Base-by-base conservation (phyloP, 2,888 invertebrate species). In the Hetaerina titia region DNA sequence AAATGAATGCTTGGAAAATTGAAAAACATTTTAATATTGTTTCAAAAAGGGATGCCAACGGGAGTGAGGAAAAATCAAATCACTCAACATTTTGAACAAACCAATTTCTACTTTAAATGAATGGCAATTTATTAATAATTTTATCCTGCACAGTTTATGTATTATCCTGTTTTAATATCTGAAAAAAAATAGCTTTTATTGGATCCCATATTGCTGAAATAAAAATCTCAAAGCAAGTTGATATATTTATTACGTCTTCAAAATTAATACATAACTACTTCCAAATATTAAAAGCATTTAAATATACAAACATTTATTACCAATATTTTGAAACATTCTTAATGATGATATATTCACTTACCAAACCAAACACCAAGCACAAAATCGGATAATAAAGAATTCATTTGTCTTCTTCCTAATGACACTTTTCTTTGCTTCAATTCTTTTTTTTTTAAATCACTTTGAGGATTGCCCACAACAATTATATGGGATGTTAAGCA, bases 311-410 rank as follows among this genome's bases (percentile, higher is more conserved):
- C 92, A 92, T 92, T 92, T 92, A 92, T 92, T 92, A 74, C 74
- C 92, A 92, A 92, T 92, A 92, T 92, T 92, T 92, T 64, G 92
- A 92, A 92, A 92, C 92, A 92, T 92, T 92, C 92, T 64, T 92
- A 57, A 92, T 92, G 92, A 92, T 69, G 64, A 92, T 92, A 92
- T 92, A 92, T 74, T 92, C 92, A 92, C 92, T 92, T 92, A 92
- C 92, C 92, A 92, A 74, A 92, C 92, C 92, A 92, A 92, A 92
- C 92, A 92, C 92, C 92, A 92, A 92, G 92, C 92, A 92, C 92
- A 92, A 92, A 92, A 92, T 92, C 92, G 69, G 69, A 92, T 69
- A 69, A 74, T 92, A 74, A 92, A 92, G 92, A 56, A 92, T 92
- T 92, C 92, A 92, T 92, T 92, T 92, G 92, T 92, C 92, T 92